Base-by-base conservation (phyloP, 2,888 invertebrate species). In the Taphrorychus bicolor region DNA sequence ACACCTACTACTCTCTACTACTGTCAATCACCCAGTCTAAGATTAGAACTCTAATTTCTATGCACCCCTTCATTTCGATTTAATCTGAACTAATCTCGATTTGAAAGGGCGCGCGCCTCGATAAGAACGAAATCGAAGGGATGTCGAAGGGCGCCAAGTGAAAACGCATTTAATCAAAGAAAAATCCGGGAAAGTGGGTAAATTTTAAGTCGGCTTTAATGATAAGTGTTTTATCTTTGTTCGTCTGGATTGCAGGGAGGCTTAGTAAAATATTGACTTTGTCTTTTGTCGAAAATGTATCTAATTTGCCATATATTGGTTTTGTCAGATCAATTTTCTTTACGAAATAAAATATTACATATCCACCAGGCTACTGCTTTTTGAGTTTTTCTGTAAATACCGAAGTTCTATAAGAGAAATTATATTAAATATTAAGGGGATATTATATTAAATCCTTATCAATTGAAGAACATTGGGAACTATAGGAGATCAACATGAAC, bases 41-140 rank as follows among this genome's bases (percentile, higher is more conserved):
- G 59, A 66, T 67, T 60, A 64, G 63, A 63, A 63, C 63, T 65
- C 73, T 75, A 73, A 74, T 75, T 73, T 74, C 73, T 74, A 75
- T 74, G 73, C 75, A 75, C 75, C 74, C 75, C 71, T 72, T 73
- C 72, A 75, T 73, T 74, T 70, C 72, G 61, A 72, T 74, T 75
- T 74, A 74, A 75, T 75, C 74, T 72, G 73, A 53, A 72, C 75
- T 75, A 75, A 75, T 75, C 75, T 72, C 70, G 72, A 65, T 71
- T 73, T 73, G 73, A 73, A 72, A 72, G 66, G 71, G 72, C 62
- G 62, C 48, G 66, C 71, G 71, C 58, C 67, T 54, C 32, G 67
- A 67, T 66, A 67, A 62, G 70, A 45, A 64, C 24, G 45, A 62
- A 57, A 48, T 22, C 17, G 54, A 18, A 24, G 52, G 62, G 53